A percentile compares a stretch with the other conserved stretches of the same genome.
Conservation (phyloP, 2,113 vertebrate species). For the Neodontobutis hainanensis region DNA sequence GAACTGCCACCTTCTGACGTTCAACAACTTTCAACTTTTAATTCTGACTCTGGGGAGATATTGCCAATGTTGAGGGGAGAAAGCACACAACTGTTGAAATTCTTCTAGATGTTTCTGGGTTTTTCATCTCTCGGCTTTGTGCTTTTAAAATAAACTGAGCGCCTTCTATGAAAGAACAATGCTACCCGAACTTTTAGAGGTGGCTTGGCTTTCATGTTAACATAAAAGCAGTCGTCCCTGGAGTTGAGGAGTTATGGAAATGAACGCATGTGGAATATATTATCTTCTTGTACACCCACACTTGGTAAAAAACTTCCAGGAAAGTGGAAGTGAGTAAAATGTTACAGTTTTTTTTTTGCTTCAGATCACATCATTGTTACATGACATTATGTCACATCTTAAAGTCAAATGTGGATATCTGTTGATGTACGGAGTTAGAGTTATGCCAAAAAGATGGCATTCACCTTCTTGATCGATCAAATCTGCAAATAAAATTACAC, state of each 20-base stretch:
- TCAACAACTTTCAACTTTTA: conserved; percentile 47
- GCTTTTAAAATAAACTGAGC: conserved; percentile 30
- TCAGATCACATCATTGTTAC: no score
- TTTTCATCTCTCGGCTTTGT: conserved; percentile 28
- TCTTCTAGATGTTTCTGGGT: conserved; percentile 24
- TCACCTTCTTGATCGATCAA: no score
- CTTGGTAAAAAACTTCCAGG: neutral
- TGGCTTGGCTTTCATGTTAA: conserved; percentile 35
- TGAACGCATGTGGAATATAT: conserved; percentile 20
- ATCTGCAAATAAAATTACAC: no score
- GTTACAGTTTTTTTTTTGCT: no score
- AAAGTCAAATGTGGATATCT: no score
- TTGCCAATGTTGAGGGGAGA: conserved; percentile 15
- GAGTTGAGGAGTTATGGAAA: conserved; percentile 31
- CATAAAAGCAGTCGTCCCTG: conserved; percentile 28
- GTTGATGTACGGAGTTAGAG: no score
- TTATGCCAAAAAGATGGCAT: no score
- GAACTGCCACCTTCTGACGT: conserved; percentile 46
- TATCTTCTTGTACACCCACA: conserved; percentile 5
- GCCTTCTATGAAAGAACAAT: conserved; percentile 31
- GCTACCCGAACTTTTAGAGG: conserved; percentile 14
- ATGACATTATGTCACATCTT: no score
- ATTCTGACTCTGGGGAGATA: conserved; percentile 37
- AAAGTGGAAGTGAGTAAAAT: neutral
- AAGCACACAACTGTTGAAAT: conserved; percentile 27